Conservation (phyloP, 2,888 invertebrate species). For the Ctena decussata region DNA sequence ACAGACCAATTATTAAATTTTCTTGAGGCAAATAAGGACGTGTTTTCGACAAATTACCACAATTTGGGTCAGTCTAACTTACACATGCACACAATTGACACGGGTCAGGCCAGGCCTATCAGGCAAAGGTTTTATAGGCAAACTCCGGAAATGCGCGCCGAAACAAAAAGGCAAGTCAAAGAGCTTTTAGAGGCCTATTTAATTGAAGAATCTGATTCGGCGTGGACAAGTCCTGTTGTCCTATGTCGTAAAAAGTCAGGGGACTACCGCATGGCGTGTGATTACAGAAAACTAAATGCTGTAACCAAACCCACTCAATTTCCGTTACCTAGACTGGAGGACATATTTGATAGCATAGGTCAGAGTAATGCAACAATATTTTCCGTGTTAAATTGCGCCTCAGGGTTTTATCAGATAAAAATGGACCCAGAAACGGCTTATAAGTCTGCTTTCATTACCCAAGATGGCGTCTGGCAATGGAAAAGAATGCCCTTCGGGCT, state of each 20-base stretch:
- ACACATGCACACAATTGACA: too few species aligned
- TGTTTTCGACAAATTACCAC: too few species aligned
- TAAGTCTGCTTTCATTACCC: constrained; percentile 65
- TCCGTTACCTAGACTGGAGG: constrained; percentile 59
- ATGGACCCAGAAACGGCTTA: constrained; percentile 13
- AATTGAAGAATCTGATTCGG: constrained; percentile 43
- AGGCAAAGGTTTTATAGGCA: too few species aligned
- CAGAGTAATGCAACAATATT: constrained; percentile 48
- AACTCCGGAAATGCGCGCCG: too few species aligned
- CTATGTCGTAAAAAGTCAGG: constrained; percentile 49
- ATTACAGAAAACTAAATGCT: constrained; percentile 60
- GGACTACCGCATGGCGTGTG: constrained; percentile 56
- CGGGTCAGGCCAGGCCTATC: too few species aligned
- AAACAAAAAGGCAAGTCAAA: too few species aligned
- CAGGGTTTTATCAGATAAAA: constrained; percentile 49
- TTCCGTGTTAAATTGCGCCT: constrained; percentile 45
- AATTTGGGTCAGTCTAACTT: too few species aligned
- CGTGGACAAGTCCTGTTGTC: constrained; percentile 56
- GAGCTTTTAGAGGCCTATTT: too few species aligned
- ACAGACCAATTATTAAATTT: too few species aligned
- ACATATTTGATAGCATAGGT: constrained; percentile 50
- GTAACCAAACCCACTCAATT: constrained; percentile 56
- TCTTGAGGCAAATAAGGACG: too few species aligned
- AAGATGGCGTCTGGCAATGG: constrained; percentile 48
- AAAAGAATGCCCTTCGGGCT: constrained; percentile 35